A percentile compares a stretch with the other conserved stretches of the same genome.
Evolutionary conservation across 2,888 invertebrate species (phyloP).

Genomic region (Julus scandinavius): DNA sequence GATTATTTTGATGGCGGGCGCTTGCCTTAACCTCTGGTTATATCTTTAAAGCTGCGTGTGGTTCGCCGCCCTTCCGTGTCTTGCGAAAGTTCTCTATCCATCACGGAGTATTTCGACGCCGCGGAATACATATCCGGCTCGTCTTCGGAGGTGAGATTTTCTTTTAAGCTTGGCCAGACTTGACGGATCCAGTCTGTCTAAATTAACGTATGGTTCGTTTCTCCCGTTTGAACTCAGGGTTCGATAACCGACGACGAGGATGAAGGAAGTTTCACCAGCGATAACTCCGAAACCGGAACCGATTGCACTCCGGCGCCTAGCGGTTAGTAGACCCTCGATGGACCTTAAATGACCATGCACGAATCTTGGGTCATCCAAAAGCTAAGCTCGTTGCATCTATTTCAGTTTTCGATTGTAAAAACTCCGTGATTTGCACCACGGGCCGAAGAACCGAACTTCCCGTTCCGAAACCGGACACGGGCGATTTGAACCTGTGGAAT

Average conservation of each 20-base stretch:
- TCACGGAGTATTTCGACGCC: constrained; percentile 84
- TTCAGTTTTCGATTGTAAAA: constrained; percentile 48
- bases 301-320: constrained; percentile 62
- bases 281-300: constrained; percentile 72
- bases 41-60: constrained; percentile 62
- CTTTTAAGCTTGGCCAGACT: background rate
- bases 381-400: background rate
- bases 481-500: constrained; percentile 83
- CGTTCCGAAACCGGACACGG: constrained; percentile 76
- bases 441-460: constrained; percentile 78
- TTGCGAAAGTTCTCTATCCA: constrained; percentile 77
- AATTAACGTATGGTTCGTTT: background rate
- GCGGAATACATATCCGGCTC: constrained; percentile 73
- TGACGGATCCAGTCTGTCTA: background rate
- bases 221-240: constrained; percentile 53
- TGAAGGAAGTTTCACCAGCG: constrained; percentile 74
- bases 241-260: constrained; percentile 63
- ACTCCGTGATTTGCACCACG: constrained; percentile 62
- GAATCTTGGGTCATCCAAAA: no score
- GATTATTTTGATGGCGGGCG: no score
- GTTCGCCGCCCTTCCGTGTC: constrained; percentile 76
- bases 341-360: no score
- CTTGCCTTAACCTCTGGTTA: no score
- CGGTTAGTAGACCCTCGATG: constrained; percentile 55
- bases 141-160: constrained; percentile 74